These are phyloP conservation scores for Platycnemis pennipes DNA, from an alignment of 2,888 invertebrate genomes.

Conservation along the genomic window DNA sequence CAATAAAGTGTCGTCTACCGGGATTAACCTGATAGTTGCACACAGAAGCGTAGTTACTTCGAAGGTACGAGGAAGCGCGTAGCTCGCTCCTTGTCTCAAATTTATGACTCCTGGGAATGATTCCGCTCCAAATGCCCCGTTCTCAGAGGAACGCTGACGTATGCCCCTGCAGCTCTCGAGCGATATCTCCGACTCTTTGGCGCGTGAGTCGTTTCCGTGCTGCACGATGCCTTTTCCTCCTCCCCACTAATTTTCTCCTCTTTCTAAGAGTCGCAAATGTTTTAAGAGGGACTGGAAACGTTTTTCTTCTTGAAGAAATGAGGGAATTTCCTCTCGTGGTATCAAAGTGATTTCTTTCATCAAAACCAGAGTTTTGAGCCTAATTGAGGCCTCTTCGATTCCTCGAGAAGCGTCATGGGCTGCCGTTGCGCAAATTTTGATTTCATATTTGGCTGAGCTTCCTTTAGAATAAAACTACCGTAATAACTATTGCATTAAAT, in stretches of 20 bases:
- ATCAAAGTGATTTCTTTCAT: too few relatives aligned
- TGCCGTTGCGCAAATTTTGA: too few relatives aligned
- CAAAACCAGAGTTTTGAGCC: too few relatives aligned
- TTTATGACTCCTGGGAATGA: conserved; percentile 4
- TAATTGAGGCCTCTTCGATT: too few relatives aligned
- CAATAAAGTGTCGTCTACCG: conserved; percentile 9
- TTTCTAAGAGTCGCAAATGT: not conserved
- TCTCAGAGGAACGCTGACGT: not conserved
- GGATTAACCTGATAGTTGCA: not conserved
- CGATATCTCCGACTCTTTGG: not conserved
- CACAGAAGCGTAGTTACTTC: not conserved
- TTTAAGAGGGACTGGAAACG: not conserved
- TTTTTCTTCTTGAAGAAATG: not conserved
- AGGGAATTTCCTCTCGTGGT: too few relatives aligned
- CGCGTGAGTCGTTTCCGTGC: not conserved
- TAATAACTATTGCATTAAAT: too few relatives aligned
- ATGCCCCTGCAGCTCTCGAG: not conserved
- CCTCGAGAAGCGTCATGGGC: too few relatives aligned
- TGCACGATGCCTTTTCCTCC: not conserved
- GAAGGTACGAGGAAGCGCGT: not conserved
- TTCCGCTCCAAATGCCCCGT: conserved; percentile 8
- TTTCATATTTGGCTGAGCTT: too few relatives aligned
- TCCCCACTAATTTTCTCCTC: not conserved
- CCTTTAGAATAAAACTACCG: too few relatives aligned
- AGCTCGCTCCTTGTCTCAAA: not conserved